Evolutionary conservation across 2,888 invertebrate species (phyloP), one percentile per base, ranked within the genome.

Genomic region (Netelia virgata): DNA sequence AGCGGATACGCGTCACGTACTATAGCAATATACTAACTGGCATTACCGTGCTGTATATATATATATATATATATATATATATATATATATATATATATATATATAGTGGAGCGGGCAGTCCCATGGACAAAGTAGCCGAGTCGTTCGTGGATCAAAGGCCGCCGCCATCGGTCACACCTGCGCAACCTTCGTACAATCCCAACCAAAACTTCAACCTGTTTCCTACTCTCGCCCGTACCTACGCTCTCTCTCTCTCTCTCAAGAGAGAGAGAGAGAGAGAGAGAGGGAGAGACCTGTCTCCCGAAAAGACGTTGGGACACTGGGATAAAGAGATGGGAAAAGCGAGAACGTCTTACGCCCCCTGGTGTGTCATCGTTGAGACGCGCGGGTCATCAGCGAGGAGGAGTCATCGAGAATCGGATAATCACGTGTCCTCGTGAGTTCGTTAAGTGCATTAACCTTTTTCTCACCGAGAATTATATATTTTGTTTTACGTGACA

Each of bases 81-180:
- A 72, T 28, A 59, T 20, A 68, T 66, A 72, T 64, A 55, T 18
- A 28, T 41, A 63, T 16, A 61, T 59, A 77, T 36, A 11, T 28
- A 36, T 81, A 74, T 57, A 74, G 64, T 41, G 47, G 36, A 64
- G 77, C 18, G 23, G 74, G 80, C 43, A 79, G 80, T 75, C 74
- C 50, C 70, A 79, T 87, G 91, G 91, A 93, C 93, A 92, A 92
- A 92, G 92, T 92, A 92, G 92, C 90, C 90, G 90, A 87, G 90
- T 91, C 90, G 89, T 89, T 90, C 86, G 89, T 88, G 90, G 93
- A 93, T 93, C 93, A 93, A 93, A 93, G 93, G 90, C 88, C 77
- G 90, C 93, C 93, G 93, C 91, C 93, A 91, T 92, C 91, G 92
- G 92, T 92, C 92, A 93, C 93, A 93, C 93, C 93, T 93, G 93